Percentiles rank a stretch among this genome's conserved stretches.
phyloP scores from a whole-genome alignment of 2,797 vertebrate species.

The Alcedo atthis region DNA sequence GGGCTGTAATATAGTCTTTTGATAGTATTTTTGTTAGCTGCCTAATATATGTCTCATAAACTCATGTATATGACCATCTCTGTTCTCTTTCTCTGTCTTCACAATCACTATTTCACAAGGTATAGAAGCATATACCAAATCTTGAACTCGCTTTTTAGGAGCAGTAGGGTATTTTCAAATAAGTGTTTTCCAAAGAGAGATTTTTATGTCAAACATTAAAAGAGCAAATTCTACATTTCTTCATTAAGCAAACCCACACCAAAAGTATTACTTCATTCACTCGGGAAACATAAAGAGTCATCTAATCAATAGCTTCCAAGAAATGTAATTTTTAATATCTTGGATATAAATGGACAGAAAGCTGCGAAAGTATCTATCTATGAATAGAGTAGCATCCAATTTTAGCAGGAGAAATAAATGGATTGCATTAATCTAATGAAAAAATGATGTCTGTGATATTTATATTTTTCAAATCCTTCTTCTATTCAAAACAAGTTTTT shows the following conservation, averaged over 20 bases:
- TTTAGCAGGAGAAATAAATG: slow-evolving; percentile 10
- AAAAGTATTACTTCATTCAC: neutral
- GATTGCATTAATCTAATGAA: neutral
- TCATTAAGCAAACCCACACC: neutral
- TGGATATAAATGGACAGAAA: slow-evolving; percentile 15
- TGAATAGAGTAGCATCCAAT: neutral
- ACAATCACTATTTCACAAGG: neutral
- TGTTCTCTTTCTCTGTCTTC: neutral
- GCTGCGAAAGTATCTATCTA: neutral
- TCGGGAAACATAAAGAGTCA: neutral
- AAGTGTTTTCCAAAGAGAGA: neutral
- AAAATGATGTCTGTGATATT: neutral
- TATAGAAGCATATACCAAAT: neutral
- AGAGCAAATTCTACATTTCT: neutral
- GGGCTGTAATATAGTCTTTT: neutral
- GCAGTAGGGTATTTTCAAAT: neutral
- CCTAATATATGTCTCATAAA: neutral
- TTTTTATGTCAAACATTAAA: neutral
- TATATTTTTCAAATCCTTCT: neutral
- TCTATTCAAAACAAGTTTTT: neutral
- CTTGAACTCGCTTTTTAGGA: neutral
- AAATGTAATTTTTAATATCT: slow-evolving; percentile 7
- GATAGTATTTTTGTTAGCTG: neutral
- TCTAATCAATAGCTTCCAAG: neutral
- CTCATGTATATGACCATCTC: accelerated